These are phyloP conservation scores for Nemoura dubitans DNA, from an alignment of 2,888 invertebrate species.

Conservation along the genomic window DNA sequence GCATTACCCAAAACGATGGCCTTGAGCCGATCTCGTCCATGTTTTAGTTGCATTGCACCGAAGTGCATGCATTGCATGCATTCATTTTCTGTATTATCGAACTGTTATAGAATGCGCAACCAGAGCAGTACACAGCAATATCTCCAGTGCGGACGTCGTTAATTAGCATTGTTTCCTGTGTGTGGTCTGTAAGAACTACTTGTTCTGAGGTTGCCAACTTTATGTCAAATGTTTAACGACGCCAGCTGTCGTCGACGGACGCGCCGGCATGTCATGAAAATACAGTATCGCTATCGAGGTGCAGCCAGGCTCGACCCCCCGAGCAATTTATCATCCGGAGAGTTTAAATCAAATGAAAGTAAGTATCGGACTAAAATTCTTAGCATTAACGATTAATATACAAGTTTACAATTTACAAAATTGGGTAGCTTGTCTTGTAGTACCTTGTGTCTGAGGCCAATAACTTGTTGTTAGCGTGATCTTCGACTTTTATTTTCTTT, in stretches of 20 bases:
- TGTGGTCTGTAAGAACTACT: neutral
- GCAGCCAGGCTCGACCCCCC: neutral
- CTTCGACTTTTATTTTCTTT: neutral
- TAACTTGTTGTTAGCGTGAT: constrained; percentile 1
- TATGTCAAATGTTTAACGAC: constrained; percentile 25
- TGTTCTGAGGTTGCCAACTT: neutral
- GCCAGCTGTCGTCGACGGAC: neutral
- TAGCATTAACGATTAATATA: neutral
- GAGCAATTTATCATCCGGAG: constrained; percentile 20
- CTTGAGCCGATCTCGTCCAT: neutral
- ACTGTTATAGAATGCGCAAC: neutral
- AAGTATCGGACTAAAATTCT: neutral
- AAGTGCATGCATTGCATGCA: neutral
- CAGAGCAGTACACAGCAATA: neutral
- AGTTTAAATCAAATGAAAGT: neutral
- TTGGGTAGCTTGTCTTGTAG: constrained; percentile 9
- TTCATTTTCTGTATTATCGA: neutral
- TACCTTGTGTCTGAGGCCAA: neutral
- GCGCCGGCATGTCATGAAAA: neutral
- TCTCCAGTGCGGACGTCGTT: neutral
- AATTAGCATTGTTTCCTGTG: neutral
- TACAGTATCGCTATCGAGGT: neutral
- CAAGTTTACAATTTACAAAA: constrained; percentile 19
- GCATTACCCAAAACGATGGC: neutral
- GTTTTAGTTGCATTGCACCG: no score